These are phyloP conservation scores for Trissolcus japonicus DNA, from an alignment of 2,888 invertebrate species.

Conservation along the genomic window DNA sequence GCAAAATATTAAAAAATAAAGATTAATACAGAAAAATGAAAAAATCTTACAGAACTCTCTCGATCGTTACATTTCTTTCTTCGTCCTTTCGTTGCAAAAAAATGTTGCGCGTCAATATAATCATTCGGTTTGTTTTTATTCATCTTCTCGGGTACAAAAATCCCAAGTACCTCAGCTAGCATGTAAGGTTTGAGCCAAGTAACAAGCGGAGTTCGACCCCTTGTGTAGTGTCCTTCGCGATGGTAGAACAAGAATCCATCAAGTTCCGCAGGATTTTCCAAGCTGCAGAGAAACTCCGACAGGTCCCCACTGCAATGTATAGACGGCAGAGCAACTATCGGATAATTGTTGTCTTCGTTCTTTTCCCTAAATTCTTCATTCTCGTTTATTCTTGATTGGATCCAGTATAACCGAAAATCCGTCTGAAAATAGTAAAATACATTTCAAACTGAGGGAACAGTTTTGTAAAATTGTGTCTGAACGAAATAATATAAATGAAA, in stretches of 20 bases:
- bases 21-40: no score
- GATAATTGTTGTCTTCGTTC: constrained; percentile 74
- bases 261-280: constrained; percentile 76
- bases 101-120: constrained; percentile 68
- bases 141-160: constrained; percentile 64
- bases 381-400: constrained; percentile 85
- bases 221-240: constrained; percentile 85
- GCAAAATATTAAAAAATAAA: no score
- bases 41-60: not conserved
- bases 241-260: constrained; percentile 97
- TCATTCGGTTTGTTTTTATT: constrained; percentile 66
- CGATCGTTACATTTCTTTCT: constrained; percentile 11
- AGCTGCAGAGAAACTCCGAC: constrained; percentile 76
- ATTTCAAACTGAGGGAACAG: not conserved
- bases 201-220: constrained; percentile 90
- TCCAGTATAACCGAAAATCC: constrained; percentile 91
- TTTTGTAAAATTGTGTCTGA: not conserved
- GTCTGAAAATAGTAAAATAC: constrained; percentile 79
- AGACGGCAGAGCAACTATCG: constrained; percentile 78
- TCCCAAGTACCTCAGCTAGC: constrained; percentile 86
- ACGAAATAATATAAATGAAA: not conserved
- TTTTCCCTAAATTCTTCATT: constrained; percentile 75
- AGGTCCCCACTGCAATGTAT: constrained; percentile 76
- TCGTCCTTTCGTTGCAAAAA: constrained; percentile 51
- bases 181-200: constrained; percentile 95